Evolutionary conservation across 2,888 invertebrate genomes (phyloP), one percentile per base, ranked within the genome.

Genomic region (Heliconius cydno): DNA sequence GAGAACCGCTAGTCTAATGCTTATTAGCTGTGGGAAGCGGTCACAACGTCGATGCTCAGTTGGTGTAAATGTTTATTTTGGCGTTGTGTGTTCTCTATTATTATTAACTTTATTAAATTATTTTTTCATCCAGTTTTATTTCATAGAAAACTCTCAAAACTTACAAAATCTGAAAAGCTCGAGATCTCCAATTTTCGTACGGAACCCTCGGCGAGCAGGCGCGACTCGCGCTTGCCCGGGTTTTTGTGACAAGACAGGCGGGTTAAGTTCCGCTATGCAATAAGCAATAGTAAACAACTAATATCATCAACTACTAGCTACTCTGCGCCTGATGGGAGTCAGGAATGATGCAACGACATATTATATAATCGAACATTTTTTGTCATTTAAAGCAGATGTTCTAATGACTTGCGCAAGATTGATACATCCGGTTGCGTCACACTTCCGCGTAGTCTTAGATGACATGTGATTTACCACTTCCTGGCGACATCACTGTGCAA

Each of bases 381-480:
- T 73, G 73, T 34, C 73, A 73, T 73, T 25, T 57, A 60, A 30
- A 68, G 68, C 60, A 73, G 60, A 76, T 76, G 68, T 34, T 60
- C 34, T 67, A 41, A 65, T 76, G 75, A 52, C 52, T 79, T 79
- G 34, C 71, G 70, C 30, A 76, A 79, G 65, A 25, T 19, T 76
- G 65, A 22, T 19, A 28, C 41, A 65, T 79, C 79, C 79, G 79
- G 79, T 71, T 79, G 38, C 76, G 52, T 66, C 52, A 30, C 66
- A 73, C 78, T 73, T 78, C 78, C 67, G 57, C 13, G 34, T 60
- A 9, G 60, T 73, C 30, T 60, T n/a, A 9, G 34, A 60, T 22
- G 34, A 73, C 73, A 73, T 73, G n/a, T 60, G 73, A 15, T 25
- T 9, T n/a, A 60, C 34, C n/a, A 7, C 38, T 60, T 73, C 73